Evolutionary conservation across 1,140 invertebrate species (phyloP), one percentile per base, ranked within the genome.

Genomic region (Zelostemma sp.): DNA sequence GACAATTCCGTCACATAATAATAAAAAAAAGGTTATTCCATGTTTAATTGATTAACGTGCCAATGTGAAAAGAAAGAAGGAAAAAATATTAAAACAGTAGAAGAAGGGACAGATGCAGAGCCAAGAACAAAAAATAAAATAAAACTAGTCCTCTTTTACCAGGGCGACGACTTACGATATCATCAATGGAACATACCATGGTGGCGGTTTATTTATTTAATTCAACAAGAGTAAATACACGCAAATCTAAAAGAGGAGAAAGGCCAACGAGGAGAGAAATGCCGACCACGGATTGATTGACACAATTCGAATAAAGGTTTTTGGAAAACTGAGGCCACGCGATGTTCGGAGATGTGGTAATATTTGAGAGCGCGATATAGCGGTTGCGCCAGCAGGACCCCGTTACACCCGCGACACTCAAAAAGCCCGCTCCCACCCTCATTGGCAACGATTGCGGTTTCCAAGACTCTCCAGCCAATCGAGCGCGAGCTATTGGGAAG

Each of bases 171-270:
- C 82, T 84, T 84, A 84, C 82, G 67, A 84, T 80, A 82, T 81
- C 79, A 81, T 82, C 79, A 76, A 82, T 81, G 75, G 80, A 80
- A 84, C 81, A 83, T 83, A 84, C 82, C 82, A 84, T 84, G 74
- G 72, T 73, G 80, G 54, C 68, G 68, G 61, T 68, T 51, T 47
- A 35, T 58, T 31, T 46, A 47, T 55, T 60, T 49, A 58, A 54
- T 54, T 38, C 21, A 25, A 49, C 31, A 58, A 49, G 57, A 15
- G 40, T 43, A 25, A 53, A 47, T 18, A 69, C 3, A 45, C 28
- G 15, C 51, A 54, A 56, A 38, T 18, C 25, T 21, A 40, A 15
- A 43, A n/a, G 17, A 17, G 35, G 19, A 40, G 45, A 48, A 43
- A 53, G 14, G 9, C n/a, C n/a, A n/a, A 0, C 6, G 17, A 28